Base-by-base conservation (phyloP, 2,797 vertebrate species). In the Lepidocolaptes lacrymiger region DNA sequence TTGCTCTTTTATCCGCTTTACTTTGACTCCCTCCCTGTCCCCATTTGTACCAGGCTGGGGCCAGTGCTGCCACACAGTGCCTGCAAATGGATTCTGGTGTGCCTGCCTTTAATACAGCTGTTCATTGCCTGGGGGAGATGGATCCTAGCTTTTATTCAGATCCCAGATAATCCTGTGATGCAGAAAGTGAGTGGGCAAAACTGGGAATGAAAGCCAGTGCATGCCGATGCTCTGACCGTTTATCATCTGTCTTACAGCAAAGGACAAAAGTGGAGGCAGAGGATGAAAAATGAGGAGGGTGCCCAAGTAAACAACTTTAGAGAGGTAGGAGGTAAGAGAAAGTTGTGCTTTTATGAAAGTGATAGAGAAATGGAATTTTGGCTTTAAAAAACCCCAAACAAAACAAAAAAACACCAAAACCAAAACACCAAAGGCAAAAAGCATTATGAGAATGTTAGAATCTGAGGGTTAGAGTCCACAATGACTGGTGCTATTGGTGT, bases 281-380 rank as follows among this genome's bases (percentile, higher is more conserved):
- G 19, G 85, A 92, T 94, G 95, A 96, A 94, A 94, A 96, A 96
- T 93, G 86, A 91, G 66, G 46, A 91, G 22, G 30, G 36, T 72
- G 61, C 39, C 18, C 7, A 68, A 86, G 76, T 91, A 91, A 90
- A 78, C 62, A 92, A 51, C 51, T 94, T 96, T 23, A 56, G 56
- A 80, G 79, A 90, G 41, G 69, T 78, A 76, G 83, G 79, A 95
- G 76, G 85, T 81, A 80, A 88, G n/a, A 79, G 32, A 87, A 89
- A 85, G 85, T 81, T 94, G 62, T 69, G 36, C 28, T 88, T 84
- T 86, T 81, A n/a, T 63, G 24, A 76, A 95, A 68, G 51, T 39
- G 36, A 78, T 59, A 12, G 67, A 88, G 49, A 81, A 78, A 89
- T 78, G 14, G 72, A 78, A 64, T 59, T 85, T 66, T 73, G 12